Percentiles rank a stretch among this genome's conserved stretches.
phyloP scores from a whole-genome alignment of 1,140 invertebrate genomes.

The Phortica variegata region DNA sequence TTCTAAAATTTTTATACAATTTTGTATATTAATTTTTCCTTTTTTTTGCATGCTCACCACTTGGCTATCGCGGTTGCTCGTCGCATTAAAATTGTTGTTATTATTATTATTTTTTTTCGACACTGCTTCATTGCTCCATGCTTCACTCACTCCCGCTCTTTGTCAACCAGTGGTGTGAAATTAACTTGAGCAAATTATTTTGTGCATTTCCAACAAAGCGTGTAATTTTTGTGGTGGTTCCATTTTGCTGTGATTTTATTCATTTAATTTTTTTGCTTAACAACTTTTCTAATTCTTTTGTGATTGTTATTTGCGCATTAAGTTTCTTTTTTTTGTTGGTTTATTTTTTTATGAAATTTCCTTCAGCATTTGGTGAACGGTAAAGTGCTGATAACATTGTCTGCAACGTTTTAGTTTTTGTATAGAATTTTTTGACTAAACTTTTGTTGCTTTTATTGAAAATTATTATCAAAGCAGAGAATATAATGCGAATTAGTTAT shows the following conservation, averaged over 20 bases:
- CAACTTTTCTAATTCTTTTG: constrained; percentile 31
- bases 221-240: constrained; percentile 19
- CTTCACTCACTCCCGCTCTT: too few relatives aligned
- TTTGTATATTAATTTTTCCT: too few relatives aligned
- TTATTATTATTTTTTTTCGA: too few relatives aligned
- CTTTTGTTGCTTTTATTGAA: too few relatives aligned
- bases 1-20: too few relatives aligned
- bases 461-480: too few relatives aligned
- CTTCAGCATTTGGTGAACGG: constrained; percentile 6
- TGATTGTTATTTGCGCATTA: constrained; percentile 29
- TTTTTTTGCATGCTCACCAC: too few relatives aligned
- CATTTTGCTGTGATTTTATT: constrained; percentile 16
- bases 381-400: not conserved
- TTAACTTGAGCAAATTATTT: constrained; percentile 25
- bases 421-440: not conserved
- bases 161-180: constrained; percentile 8
- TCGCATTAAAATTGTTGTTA: too few relatives aligned
- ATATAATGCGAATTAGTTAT: too few relatives aligned
- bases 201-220: constrained; percentile 17
- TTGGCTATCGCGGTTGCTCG: too few relatives aligned
- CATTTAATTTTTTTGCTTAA: constrained; percentile 22
- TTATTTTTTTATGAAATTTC: not conserved
- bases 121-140: too few relatives aligned
- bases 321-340: constrained; percentile 12
- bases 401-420: not conserved